Conservation (phyloP, 2,113 vertebrate genomes). For the Takifugu flavidus region DNA sequence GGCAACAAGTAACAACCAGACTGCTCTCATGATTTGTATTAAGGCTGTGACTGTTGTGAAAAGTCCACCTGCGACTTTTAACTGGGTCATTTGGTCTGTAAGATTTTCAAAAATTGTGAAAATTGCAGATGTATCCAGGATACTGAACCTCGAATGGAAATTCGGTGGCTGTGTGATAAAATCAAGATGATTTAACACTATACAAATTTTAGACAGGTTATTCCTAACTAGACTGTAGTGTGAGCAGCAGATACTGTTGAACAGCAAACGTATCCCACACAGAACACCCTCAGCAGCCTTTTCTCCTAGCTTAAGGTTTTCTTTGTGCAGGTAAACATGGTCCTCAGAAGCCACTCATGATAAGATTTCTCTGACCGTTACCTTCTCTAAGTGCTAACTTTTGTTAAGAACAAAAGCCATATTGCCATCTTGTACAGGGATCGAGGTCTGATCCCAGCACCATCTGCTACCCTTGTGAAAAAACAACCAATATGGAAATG, state of each 20-base stretch:
- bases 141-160: too few relatives aligned
- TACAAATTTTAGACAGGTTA: neutral
- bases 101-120: too few relatives aligned
- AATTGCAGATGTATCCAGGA: too few relatives aligned
- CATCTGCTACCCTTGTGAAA: slow-evolving; percentile 3
- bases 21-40: too few relatives aligned
- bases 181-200: slow-evolving; percentile 4
- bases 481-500: slow-evolving; percentile 53
- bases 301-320: neutral
- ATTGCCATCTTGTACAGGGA: slow-evolving; percentile 16
- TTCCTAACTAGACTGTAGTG: too few relatives aligned
- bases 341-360: neutral
- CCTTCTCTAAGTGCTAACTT: slow-evolving; percentile 20
- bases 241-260: slow-evolving; percentile 17
- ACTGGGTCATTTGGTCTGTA: too few relatives aligned
- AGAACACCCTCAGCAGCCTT: slow-evolving; percentile 14
- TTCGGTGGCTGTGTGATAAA: slow-evolving; percentile 19
- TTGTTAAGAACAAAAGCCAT: slow-evolving; percentile 34
- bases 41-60: too few relatives aligned
- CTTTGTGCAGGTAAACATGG: neutral
- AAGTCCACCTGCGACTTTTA: too few relatives aligned
- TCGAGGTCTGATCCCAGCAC: slow-evolving; percentile 37
- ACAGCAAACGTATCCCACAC: slow-evolving; percentile 4
- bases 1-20: too few relatives aligned
- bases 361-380: neutral